Evolutionary conservation across 2,113 vertebrate genomes (phyloP), one percentile per base, ranked within the genome.

Genomic region (Apodemus sylvaticus): DNA sequence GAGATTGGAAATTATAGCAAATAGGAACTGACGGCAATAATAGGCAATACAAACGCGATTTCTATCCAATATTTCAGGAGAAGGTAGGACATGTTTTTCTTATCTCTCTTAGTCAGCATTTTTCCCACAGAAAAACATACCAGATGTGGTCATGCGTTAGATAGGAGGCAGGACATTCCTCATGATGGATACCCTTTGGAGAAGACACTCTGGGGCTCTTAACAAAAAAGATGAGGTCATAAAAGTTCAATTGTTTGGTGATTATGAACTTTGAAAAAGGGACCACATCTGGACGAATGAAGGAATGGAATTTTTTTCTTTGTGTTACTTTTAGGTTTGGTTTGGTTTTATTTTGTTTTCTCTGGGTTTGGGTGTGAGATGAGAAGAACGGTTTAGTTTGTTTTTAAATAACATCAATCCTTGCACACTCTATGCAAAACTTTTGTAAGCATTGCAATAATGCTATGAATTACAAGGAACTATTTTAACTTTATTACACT

Each of bases 361-460:
- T 98, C 96, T 68, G 8, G 12, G 62, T 97, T 95, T 95, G 94
- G 82, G 86, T 97, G 82, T 97, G 91, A 94, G 96, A 74, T 95
- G 86, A 97, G 90, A 97, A 96, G 71, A 97, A 97, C 97, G 96
- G 98, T 96, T 98, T 97, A 98, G 96, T 98, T 98, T 99, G 98
- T 97, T 98, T 98, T 98, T 98, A 95, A 98, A 96, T 98, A 98
- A 98, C 98, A 98, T 99, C 98, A 97, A 99, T 99, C 99, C 98
- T 99, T 99, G 98, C 99, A 99, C 99, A 99, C 99, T 99, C 99
- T 99, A 99, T 99, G 99, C 99, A 99, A 99, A 99, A 98, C 98
- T 99, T 99, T 99, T 99, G 98, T 99, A 99, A 99, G 98, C 99
- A 99, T 99, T 99, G 99, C 99, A 99, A 99, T 99, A 99, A 99